A percentile compares a stretch with the other conserved stretches of the same genome.
Conservation (phyloP, 2,888 invertebrate species). For the Ypsolopha sequella region DNA sequence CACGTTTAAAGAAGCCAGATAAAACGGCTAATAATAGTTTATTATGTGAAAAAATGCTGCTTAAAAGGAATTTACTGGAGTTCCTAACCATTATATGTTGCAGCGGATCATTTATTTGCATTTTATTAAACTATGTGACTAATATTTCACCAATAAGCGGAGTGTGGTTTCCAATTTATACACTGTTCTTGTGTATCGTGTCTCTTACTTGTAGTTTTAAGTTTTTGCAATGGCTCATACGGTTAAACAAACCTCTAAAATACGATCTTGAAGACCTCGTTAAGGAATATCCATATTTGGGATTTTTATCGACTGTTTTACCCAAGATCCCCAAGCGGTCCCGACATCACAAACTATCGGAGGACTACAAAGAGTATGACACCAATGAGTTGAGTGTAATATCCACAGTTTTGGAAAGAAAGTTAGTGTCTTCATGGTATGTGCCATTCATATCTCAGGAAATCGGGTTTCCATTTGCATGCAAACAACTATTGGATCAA, state of each 20-base stretch:
- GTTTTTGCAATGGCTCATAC: conserved; percentile 64
- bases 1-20: no score
- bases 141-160: conserved; percentile 52
- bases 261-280: conserved; percentile 42
- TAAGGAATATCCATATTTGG: conserved; percentile 33
- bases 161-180: conserved; percentile 53
- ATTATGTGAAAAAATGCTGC: conserved; percentile 28
- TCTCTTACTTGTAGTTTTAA: conserved; percentile 63
- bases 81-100: conserved; percentile 36
- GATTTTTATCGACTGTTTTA: conserved; percentile 23
- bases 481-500: conserved; percentile 63
- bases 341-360: conserved; percentile 5
- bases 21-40: no score
- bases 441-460: conserved; percentile 57
- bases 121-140: conserved; percentile 43
- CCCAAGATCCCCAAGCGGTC: conserved; percentile 22
- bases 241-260: conserved; percentile 61
- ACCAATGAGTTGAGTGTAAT: conserved; percentile 59
- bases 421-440: conserved; percentile 62
- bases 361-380: conserved; percentile 45
- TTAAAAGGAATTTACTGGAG: conserved; percentile 49
- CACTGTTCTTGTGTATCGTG: conserved; percentile 42
- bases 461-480: conserved; percentile 62
- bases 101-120: conserved; percentile 33
- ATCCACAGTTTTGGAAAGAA: conserved; percentile 53